A percentile compares a stretch with the other conserved stretches of the same genome.
Conservation (phyloP, 1,140 invertebrate species). For the Zaprionus inermis region DNA sequence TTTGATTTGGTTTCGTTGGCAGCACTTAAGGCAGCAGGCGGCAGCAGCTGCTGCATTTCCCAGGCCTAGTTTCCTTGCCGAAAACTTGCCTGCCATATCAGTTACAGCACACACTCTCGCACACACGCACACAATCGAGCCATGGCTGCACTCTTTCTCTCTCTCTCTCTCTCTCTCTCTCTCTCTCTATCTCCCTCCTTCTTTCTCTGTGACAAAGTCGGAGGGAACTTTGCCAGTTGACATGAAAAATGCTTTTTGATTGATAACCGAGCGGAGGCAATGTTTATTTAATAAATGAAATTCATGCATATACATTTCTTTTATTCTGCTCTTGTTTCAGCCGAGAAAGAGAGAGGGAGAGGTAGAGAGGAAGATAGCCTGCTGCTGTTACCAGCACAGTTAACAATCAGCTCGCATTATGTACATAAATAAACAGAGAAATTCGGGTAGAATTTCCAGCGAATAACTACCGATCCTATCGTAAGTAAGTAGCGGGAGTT, state of each 20-base stretch:
- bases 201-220: constrained; percentile 11
- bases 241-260: constrained; percentile 64
- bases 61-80: constrained; percentile 60
- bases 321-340: constrained; percentile 42
- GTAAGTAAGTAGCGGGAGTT: no score
- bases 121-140: not conserved
- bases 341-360: not conserved
- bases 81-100: constrained; percentile 47
- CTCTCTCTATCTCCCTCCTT: not conserved
- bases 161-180: not conserved
- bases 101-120: constrained; percentile 33
- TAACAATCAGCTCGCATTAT: constrained; percentile 12
- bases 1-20: constrained; percentile 59
- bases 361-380: not conserved
- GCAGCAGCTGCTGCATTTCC: constrained; percentile 64
- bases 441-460: not conserved
- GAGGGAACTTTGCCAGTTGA: constrained; percentile 33
- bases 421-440: constrained; percentile 7
- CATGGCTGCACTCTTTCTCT: constrained; percentile 30
- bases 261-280: constrained; percentile 62
- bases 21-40: constrained; percentile 51
- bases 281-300: constrained; percentile 76
- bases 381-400: constrained; percentile 17
- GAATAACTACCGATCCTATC: not conserved
- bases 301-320: constrained; percentile 43